phyloP scores from a whole-genome alignment of 1,140 invertebrate genomes.

The Drosophila melanogaster region DNA sequence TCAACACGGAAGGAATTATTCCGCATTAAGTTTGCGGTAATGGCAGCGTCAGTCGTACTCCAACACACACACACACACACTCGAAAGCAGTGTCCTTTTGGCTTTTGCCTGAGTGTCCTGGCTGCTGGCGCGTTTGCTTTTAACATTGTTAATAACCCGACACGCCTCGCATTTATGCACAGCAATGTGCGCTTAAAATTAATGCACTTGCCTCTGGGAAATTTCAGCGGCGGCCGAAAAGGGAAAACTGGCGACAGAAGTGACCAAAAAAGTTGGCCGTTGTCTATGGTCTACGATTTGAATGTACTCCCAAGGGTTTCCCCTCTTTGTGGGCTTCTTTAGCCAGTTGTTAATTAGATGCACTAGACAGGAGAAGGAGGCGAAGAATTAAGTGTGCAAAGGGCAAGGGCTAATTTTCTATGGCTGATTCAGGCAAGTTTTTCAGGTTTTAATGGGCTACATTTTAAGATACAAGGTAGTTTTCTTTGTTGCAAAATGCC shows the following conservation, averaged over 20 bases:
- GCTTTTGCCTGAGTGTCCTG: conserved; percentile 47
- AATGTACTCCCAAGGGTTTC: conserved; percentile 25
- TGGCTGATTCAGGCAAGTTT: conserved; percentile 26
- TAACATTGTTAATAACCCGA: conserved; percentile 82
- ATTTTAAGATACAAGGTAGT: not conserved
- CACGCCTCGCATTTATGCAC: conserved; percentile 78
- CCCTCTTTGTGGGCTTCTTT: conserved; percentile 16
- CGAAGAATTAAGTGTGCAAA: not conserved
- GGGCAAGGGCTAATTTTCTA: not conserved
- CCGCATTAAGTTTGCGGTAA: conserved; percentile 81
- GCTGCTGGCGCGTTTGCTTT: conserved; percentile 62
- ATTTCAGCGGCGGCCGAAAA: conserved; percentile 21
- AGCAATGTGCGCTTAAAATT: conserved; percentile 81
- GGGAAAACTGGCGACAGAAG: conserved; percentile 50
- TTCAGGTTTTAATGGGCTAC: conserved; percentile 32
- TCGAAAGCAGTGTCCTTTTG: conserved; percentile 16
- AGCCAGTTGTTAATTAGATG: conserved; percentile 71
- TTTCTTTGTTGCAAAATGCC: not conserved
- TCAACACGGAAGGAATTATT: conserved; percentile 82
- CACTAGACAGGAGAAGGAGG: conserved; percentile 7
- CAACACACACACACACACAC: conserved; percentile 18
- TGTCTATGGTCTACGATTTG: conserved; percentile 27
- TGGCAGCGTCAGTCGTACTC: conserved; percentile 56
- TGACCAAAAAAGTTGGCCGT: conserved; percentile 63
- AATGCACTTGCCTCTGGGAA: conserved; percentile 64